These are phyloP conservation scores for Sarcophilus harrisii DNA, from an alignment of 2,797 vertebrate species.

Conservation along the genomic window DNA sequence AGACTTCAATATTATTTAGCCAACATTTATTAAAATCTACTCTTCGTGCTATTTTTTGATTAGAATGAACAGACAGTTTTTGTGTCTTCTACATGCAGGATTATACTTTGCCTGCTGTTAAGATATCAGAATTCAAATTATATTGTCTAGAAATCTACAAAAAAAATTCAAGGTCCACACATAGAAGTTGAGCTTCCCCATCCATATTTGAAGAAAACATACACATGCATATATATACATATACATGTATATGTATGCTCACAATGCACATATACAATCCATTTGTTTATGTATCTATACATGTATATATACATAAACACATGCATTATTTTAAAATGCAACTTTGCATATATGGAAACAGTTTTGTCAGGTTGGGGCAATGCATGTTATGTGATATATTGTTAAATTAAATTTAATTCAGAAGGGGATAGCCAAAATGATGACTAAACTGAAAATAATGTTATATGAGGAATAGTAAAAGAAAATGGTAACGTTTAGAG, in stretches of 20 bases:
- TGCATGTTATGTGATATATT: background rate
- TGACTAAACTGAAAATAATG: background rate
- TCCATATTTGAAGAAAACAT: background rate
- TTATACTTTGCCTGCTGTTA: background rate
- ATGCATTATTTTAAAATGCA: background rate
- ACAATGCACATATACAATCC: no score
- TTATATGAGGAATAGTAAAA: background rate
- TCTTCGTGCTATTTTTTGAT: background rate
- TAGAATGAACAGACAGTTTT: background rate
- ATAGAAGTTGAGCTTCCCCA: background rate
- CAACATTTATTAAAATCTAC: rapidly evolving
- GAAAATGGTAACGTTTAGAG: background rate
- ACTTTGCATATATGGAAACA: background rate
- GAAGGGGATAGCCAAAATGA: background rate
- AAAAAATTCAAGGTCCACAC: background rate
- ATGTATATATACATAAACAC: no score
- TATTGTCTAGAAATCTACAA: background rate
- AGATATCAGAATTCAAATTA: background rate
- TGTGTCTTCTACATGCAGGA: background rate
- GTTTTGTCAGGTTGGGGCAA: background rate
- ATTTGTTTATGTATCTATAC: no score
- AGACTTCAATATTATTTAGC: background rate
- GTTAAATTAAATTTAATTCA: background rate
- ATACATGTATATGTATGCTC: no score
- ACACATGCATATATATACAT: no score